A percentile compares a stretch with the other conserved stretches of the same genome.
Evolutionary conservation across 2,888 invertebrate genomes (phyloP).

Genomic region (Eupithecia subumbrata): DNA sequence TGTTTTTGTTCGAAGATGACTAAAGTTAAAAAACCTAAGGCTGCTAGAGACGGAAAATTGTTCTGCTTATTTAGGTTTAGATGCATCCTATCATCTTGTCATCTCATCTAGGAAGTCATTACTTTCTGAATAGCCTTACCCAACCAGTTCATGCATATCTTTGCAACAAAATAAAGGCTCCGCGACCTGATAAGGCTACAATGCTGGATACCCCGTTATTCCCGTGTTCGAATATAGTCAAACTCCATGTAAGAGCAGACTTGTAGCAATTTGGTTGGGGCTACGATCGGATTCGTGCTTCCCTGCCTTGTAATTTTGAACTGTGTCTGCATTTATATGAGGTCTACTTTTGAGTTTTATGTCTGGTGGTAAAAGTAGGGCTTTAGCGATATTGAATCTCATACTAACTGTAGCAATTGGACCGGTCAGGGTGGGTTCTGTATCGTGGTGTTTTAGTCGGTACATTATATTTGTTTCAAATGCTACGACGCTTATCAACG

Average conservation of each 20-base stretch:
- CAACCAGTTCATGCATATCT: constrained; percentile 36
- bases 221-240: constrained; percentile 39
- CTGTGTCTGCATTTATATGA: constrained; percentile 31
- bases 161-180: constrained; percentile 32
- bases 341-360: constrained; percentile 30
- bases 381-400: constrained; percentile 30
- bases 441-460: background rate
- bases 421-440: constrained; percentile 13
- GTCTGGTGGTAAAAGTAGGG: constrained; percentile 27
- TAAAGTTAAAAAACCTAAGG: background rate
- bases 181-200: constrained; percentile 43
- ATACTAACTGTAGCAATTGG: constrained; percentile 25
- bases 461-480: constrained; percentile 2
- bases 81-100: constrained; percentile 4
- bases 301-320: constrained; percentile 35
- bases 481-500: background rate
- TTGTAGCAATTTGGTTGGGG: constrained; percentile 42
- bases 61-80: background rate
- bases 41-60: background rate
- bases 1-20: background rate
- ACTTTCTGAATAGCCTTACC: constrained; percentile 24
- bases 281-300: constrained; percentile 31
- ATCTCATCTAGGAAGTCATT: constrained; percentile 29
- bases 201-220: constrained; percentile 42
- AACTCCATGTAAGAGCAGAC: constrained; percentile 42